phyloP scores from a whole-genome alignment of 2,113 vertebrate genomes.

The Sciurus niger region DNA sequence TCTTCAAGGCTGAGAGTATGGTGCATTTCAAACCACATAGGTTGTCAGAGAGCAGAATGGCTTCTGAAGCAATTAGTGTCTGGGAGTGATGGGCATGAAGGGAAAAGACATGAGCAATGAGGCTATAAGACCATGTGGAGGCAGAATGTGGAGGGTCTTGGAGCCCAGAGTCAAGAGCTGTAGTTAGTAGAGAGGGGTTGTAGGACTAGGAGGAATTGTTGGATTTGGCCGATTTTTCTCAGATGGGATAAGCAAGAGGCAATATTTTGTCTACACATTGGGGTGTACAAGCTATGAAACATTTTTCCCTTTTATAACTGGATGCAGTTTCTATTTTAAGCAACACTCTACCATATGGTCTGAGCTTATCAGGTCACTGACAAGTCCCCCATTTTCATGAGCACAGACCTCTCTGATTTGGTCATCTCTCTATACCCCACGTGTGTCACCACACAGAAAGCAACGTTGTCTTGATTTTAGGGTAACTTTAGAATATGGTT shows the following conservation, averaged over 20 bases:
- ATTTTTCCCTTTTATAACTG: neutral
- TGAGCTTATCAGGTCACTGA: neutral
- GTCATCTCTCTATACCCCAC: neutral
- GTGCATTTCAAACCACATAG: fast-evolving
- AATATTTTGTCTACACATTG: neutral
- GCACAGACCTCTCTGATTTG: neutral
- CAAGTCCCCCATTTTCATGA: neutral
- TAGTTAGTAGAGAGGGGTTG: neutral
- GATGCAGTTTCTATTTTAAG: neutral
- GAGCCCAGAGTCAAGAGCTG: neutral
- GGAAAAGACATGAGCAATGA: neutral
- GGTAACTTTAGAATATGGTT: neutral
- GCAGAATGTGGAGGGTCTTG: neutral
- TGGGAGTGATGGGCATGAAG: no score
- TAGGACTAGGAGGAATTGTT: neutral
- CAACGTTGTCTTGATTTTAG: neutral
- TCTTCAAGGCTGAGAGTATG: neutral
- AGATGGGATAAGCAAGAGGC: neutral
- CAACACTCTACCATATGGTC: neutral
- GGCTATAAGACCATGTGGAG: neutral
- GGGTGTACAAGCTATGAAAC: neutral
- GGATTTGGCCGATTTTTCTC: neutral
- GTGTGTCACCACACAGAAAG: neutral
- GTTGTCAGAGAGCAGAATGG: neutral
- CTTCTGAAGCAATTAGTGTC: neutral